These are phyloP conservation scores for Penaeus chinensis DNA, from an alignment of 1,140 invertebrate genomes.

Conservation along the genomic window DNA sequence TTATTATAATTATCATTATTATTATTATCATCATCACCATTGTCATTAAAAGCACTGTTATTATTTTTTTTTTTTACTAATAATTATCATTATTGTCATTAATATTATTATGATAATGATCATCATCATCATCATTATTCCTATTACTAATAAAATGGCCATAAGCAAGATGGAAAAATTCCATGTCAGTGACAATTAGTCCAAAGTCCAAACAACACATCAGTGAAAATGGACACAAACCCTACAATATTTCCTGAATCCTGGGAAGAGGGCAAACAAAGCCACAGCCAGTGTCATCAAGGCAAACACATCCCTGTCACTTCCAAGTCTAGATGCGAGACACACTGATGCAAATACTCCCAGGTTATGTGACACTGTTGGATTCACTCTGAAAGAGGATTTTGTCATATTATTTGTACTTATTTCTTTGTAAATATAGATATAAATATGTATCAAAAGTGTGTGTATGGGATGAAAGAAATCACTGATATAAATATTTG, in stretches of 20 bases:
- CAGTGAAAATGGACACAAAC: background rate
- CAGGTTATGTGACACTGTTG: constrained; percentile 61
- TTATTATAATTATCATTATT: too few species aligned
- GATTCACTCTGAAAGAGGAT: constrained; percentile 52
- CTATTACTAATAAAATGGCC: too few species aligned
- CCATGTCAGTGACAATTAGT: background rate
- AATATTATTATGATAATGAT: too few species aligned
- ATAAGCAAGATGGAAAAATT: constrained; percentile 5
- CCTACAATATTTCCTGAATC: constrained; percentile 37
- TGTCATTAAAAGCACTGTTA: too few species aligned
- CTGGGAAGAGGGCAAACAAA: constrained; percentile 50
- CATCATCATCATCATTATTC: too few species aligned
- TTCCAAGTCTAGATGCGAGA: constrained; percentile 60
- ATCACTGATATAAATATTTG: too few species aligned
- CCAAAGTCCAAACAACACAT: too few species aligned
- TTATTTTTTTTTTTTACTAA: too few species aligned
- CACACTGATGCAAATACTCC: constrained; percentile 63
- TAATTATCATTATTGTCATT: too few species aligned
- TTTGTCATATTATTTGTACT: too few species aligned
- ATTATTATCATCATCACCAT: too few species aligned
- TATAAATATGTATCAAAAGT: background rate
- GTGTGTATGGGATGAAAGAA: too few species aligned
- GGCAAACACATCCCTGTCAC: constrained; percentile 59
- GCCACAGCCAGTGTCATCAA: constrained; percentile 56
- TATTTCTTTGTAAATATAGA: background rate